Evolutionary conservation across 1,140 invertebrate genomes (phyloP).

Genomic region (Atta cephalotes): DNA sequence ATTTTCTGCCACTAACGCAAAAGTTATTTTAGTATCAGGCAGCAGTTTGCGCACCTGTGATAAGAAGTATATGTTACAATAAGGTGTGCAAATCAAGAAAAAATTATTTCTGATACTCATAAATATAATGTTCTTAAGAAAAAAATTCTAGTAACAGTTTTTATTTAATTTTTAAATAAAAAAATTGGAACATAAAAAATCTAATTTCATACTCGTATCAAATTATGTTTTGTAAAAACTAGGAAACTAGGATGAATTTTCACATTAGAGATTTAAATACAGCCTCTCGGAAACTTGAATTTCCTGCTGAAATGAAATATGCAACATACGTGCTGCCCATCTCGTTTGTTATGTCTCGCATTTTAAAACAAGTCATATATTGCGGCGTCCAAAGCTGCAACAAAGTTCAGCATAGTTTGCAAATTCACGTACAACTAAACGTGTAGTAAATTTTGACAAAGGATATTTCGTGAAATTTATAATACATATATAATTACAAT

Average conservation of each 20-base stretch:
- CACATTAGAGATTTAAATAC: slow-evolving; percentile 24
- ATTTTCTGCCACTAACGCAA: neutral
- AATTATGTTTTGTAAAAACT: slow-evolving; percentile 3
- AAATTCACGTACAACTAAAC: neutral
- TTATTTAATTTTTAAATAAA: neutral
- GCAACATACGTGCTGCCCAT: slow-evolving; percentile 33
- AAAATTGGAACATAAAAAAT: neutral
- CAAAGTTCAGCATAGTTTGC: slow-evolving; percentile 33
- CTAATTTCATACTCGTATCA: neutral
- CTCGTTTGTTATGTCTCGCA: slow-evolving; percentile 49
- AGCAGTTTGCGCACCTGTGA: slow-evolving; percentile 50
- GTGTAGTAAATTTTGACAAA: neutral
- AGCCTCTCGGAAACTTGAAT: neutral
- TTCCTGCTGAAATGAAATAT: slow-evolving; percentile 43
- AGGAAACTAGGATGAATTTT: neutral
- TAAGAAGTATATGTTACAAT: slow-evolving; percentile 35
- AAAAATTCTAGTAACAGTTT: neutral
- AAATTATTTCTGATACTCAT: neutral
- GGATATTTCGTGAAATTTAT: slow-evolving; percentile 9
- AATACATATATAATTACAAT: neutral
- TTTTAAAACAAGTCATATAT: slow-evolving; percentile 48
- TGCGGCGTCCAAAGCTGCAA: slow-evolving; percentile 12
- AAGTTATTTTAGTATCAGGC: slow-evolving; percentile 48
- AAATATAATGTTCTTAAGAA: neutral
- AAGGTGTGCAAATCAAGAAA: neutral